Base-by-base conservation (phyloP, 1,140 invertebrate species). In the Pseudomyrmex concolor region DNA sequence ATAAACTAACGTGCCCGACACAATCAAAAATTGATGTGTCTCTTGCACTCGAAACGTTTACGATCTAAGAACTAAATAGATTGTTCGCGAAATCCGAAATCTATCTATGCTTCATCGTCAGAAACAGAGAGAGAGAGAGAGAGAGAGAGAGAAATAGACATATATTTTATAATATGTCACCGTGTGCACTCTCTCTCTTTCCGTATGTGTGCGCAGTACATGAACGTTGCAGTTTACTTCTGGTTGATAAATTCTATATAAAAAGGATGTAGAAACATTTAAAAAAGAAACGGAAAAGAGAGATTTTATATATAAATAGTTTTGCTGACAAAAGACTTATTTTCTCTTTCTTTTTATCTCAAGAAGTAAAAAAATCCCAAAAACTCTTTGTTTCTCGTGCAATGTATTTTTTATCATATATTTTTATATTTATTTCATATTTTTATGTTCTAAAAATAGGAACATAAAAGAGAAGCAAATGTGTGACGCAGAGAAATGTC, bases 71-170 rank as follows among this genome's bases (percentile, higher is more conserved):
- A 51, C 25, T 77, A 86, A 80, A 67, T 25, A 25, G 51, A 45
- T 57, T 54, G 60, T 63, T 74, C 25, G 50, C 63, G 17, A 45
- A 60, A 82, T 10, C 51, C 74, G 63, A 71, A 84, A 63, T 25
- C 34, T 7, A 54, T 50, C 17, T 25, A 45, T 77, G 84, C 57
- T 87, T 87, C 86, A 87, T 72, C 63, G n/a, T 54, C 62, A 55
- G 54, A 86, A 77, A 83, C 76, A 67, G 51, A 34, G 5, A 34
- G 2, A 25, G 25, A 22, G 22, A 22, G 22, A 25, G 22, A 25
- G 22, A 25, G 2, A 25, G 2, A 34, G 7, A 34, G 7, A 34
- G 34, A 34, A 34, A 34, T 34, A 5, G 59, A 34, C 62, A 85
- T 86, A 82, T 85, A 77, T 71, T 77, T 66, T 50, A 72, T 66